Conservation (phyloP, 2,113 vertebrate genomes). For the Puffinus mauretanicus region DNA sequence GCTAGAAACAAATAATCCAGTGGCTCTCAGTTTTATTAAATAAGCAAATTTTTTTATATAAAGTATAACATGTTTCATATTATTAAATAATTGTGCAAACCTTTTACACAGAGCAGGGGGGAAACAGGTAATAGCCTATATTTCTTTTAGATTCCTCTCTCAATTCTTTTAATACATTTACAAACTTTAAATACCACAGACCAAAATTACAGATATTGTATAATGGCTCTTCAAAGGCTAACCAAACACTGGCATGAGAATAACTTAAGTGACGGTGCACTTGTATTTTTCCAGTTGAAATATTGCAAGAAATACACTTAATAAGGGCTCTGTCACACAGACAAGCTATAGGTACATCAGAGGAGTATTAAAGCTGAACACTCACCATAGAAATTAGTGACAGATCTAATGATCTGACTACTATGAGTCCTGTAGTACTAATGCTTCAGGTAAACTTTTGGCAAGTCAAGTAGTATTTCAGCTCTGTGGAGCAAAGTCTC, state of each 20-base stretch:
- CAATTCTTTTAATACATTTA: background rate
- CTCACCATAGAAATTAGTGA: background rate
- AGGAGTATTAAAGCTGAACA: background rate
- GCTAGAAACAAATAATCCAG: slow-evolving; percentile 23
- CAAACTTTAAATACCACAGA: slow-evolving; percentile 1
- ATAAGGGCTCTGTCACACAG: background rate
- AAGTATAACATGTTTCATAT: slow-evolving; percentile 15
- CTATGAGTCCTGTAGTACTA: rapidly evolving
- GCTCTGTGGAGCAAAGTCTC: background rate
- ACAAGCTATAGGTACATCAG: rapidly evolving
- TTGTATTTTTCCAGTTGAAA: background rate
- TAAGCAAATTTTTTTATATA: background rate
- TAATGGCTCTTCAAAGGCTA: background rate
- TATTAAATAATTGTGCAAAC: slow-evolving; percentile 57
- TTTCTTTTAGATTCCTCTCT: background rate
- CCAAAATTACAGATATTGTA: background rate
- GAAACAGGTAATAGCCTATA: background rate
- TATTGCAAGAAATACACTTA: background rate
- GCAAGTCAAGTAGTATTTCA: background rate
- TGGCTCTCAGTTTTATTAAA: slow-evolving; percentile 43
- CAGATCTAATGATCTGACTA: background rate
- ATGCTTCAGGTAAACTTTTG: background rate
- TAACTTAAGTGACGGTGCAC: background rate
- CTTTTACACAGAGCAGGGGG: background rate
- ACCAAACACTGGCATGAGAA: background rate